phyloP scores from a whole-genome alignment of 2,797 vertebrate genomes.

The Phylloscopus collybita region DNA sequence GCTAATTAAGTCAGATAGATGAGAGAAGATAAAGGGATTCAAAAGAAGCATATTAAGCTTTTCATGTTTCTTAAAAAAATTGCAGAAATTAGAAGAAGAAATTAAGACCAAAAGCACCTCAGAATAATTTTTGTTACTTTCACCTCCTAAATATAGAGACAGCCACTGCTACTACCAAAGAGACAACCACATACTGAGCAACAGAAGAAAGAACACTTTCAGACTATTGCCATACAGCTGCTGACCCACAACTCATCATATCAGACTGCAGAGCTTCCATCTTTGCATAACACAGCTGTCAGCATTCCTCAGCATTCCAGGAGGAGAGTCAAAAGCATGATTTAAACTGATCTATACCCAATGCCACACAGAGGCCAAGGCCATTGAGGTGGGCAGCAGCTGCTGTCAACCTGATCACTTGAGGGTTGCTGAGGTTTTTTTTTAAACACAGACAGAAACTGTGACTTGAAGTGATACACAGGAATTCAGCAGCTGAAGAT shows the following conservation, averaged over 20 bases:
- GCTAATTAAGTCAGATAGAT: neutral
- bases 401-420: neutral
- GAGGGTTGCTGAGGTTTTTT: neutral
- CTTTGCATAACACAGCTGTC: neutral
- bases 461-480: neutral
- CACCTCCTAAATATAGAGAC: neutral
- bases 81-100: neutral
- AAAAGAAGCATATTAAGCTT: neutral
- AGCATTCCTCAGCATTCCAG: neutral
- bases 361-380: neutral
- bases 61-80: neutral
- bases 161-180: neutral
- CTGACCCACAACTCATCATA: neutral
- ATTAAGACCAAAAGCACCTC: neutral
- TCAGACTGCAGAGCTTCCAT: neutral
- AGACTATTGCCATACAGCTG: neutral
- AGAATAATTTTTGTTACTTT: neutral
- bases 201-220: neutral
- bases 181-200: neutral
- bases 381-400: neutral
- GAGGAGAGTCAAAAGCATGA: neutral
- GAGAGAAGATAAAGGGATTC: neutral
- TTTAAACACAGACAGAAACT: neutral
- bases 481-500: neutral
- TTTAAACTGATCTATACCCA: neutral